These are phyloP conservation scores for Pristionchus maxplancki DNA, from an alignment of 2,888 invertebrate species.

Conservation along the genomic window DNA sequence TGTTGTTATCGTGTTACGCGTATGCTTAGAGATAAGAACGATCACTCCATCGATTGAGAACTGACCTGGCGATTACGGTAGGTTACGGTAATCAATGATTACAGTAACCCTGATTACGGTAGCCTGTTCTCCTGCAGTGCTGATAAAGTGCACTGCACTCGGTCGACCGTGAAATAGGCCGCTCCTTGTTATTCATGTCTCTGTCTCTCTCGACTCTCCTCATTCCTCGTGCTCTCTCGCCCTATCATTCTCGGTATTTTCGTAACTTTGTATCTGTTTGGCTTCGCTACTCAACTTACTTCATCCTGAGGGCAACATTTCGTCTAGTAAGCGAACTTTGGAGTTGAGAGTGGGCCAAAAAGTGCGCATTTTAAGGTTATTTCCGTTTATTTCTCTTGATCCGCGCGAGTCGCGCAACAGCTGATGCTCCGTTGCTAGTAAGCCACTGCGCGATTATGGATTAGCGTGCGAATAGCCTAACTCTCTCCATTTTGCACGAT, in stretches of 20 bases:
- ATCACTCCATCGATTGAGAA: conserved; percentile 7
- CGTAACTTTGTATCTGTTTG: too few species aligned
- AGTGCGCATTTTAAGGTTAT: too few species aligned
- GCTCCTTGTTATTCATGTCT: background rate
- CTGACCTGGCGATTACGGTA: background rate
- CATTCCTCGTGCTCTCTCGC: background rate
- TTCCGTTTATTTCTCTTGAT: too few species aligned
- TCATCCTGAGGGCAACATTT: too few species aligned
- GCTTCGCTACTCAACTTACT: too few species aligned
- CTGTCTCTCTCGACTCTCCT: conserved; percentile 3
- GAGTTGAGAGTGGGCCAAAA: too few species aligned
- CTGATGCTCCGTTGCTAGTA: background rate
- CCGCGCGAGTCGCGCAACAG: background rate
- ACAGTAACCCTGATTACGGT: background rate
- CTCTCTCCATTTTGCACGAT: too few species aligned
- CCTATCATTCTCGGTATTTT: background rate
- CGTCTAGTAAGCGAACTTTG: too few species aligned
- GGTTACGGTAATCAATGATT: background rate
- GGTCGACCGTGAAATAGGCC: background rate
- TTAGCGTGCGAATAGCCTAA: background rate
- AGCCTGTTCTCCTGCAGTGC: background rate
- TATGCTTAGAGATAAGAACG: background rate
- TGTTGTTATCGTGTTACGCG: background rate
- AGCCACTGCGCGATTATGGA: conserved; percentile 9
- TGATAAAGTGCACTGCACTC: conserved; percentile 2